Percentiles rank a stretch among this genome's conserved stretches.
Evolutionary conservation across 2,888 invertebrate species (phyloP).

Genomic region (Chrysina gloriosa): DNA sequence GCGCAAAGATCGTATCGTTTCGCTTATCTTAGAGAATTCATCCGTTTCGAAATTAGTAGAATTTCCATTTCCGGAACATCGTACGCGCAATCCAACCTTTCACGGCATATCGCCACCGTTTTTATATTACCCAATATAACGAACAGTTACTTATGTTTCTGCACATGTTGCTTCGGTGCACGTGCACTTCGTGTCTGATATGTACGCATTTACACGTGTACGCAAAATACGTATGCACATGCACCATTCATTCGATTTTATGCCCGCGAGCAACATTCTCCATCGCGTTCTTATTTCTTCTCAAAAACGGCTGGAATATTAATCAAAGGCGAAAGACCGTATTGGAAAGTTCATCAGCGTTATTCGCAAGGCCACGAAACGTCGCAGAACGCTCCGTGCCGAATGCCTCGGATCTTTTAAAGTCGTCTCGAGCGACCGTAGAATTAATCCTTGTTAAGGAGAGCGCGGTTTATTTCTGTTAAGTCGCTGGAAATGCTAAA

Average conservation of each 20-base stretch:
- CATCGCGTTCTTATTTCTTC: neutral
- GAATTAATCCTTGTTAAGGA: slow-evolving; percentile 25
- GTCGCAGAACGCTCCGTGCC: neutral
- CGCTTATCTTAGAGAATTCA: too few species aligned
- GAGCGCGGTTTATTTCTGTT: slow-evolving; percentile 6
- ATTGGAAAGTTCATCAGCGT: slow-evolving; percentile 17
- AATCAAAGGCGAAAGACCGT: slow-evolving; percentile 3
- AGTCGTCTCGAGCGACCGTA: slow-evolving; percentile 17
- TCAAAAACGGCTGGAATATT: slow-evolving; percentile 13
- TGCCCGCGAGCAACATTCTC: neutral
- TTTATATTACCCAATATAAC: too few species aligned
- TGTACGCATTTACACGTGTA: too few species aligned
- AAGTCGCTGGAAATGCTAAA: slow-evolving; percentile 4
- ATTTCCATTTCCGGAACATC: too few species aligned
- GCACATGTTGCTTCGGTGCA: too few species aligned
- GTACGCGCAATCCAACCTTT: too few species aligned
- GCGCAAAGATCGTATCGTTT: too few species aligned
- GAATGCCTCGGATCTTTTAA: slow-evolving; percentile 17
- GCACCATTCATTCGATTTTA: neutral
- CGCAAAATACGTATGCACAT: neutral
- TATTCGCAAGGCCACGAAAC: slow-evolving; percentile 9
- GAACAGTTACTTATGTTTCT: too few species aligned
- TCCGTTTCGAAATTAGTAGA: too few species aligned
- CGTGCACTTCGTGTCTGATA: too few species aligned
- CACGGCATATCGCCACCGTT: too few species aligned